Evolutionary conservation across 2,888 invertebrate species (phyloP), one percentile per base, ranked within the genome.

Genomic region (Pristionchus maxplancki): DNA sequence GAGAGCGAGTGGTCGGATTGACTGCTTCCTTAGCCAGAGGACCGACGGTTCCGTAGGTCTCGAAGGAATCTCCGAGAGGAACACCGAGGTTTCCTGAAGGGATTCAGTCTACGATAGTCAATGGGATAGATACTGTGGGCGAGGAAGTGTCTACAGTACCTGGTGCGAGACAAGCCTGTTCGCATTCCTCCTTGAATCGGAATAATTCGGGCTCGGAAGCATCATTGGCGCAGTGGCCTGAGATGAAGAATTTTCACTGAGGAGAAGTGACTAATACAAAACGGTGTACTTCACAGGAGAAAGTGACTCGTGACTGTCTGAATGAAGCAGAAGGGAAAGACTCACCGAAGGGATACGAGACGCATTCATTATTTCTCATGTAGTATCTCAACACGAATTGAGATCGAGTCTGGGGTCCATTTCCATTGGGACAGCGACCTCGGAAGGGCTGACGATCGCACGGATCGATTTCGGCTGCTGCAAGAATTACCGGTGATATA

Each of bases 111-210:
- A 58, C 37, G 37, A 24, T 48, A 53, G 28, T 44, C 44, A 78
- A 37, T 44, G 44, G 9, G 40, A 8, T 40, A 71, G 11, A 13
- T 20, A n/a, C 5, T 58, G 20, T 71, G 37, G 17, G 13, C 34
- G 78, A n/a, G 17, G 37, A 20, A 50, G 15, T 17, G 67, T 2
- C 15, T 8, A 34, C 48, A 53, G 15, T 58, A 82, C 88, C 82
- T n/a, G 82, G 64, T 83, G 89, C 89, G 53, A 93, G 89, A 85
- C 94, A 94, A 48, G 93, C 91, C 88, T 94, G 93, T 89, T 94
- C 94, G 90, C 94, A 94, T 89, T 94, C 94, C 86, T 94, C 94
- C 90, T 95, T 94, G 91, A 94, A 95, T 8, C 94, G 93, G 91
- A 92, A 95, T n/a, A 94, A 90, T 87, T 91, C 90, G 15, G 94